Conservation (phyloP, 2,888 invertebrate species). For the Aspidiotus destructor region DNA sequence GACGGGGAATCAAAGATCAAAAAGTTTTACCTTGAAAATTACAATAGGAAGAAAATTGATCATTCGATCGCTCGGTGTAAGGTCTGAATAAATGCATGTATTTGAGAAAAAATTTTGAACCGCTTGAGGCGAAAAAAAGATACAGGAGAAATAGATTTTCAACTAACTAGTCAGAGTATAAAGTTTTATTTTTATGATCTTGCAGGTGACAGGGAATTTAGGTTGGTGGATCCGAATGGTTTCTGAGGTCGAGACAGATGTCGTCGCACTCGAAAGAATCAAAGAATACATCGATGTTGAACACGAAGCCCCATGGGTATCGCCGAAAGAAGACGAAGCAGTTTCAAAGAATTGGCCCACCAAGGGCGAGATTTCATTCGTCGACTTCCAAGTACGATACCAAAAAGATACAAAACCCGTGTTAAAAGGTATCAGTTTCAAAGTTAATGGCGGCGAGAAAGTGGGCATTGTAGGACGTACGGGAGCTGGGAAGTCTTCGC, state of each 20-base stretch:
- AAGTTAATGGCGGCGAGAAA: conserved; percentile 74
- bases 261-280: conserved; percentile 92
- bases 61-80: too few relatives aligned
- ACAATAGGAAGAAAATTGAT: too few relatives aligned
- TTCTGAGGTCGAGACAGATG: conserved; percentile 93
- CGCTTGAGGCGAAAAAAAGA: too few relatives aligned
- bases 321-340: conserved; percentile 39
- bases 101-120: too few relatives aligned
- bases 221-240: conserved; percentile 96
- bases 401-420: conserved; percentile 78
- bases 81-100: too few relatives aligned
- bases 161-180: too few relatives aligned
- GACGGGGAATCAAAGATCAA: too few relatives aligned
- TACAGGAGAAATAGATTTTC: too few relatives aligned
- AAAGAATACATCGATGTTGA: conserved; percentile 86
- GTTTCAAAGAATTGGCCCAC: conserved; percentile 59
- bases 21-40: too few relatives aligned
- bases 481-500: conserved; percentile 84
- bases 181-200: not conserved
- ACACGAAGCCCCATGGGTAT: conserved; percentile 44
- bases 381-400: conserved; percentile 74
- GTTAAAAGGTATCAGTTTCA: conserved; percentile 66
- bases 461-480: conserved; percentile 77
- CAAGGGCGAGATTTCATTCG: conserved; percentile 67
- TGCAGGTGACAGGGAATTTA: conserved; percentile 86